Evolutionary conservation across 2,888 invertebrate genomes (phyloP).

Genomic region (Pyrochroa serraticornis): DNA sequence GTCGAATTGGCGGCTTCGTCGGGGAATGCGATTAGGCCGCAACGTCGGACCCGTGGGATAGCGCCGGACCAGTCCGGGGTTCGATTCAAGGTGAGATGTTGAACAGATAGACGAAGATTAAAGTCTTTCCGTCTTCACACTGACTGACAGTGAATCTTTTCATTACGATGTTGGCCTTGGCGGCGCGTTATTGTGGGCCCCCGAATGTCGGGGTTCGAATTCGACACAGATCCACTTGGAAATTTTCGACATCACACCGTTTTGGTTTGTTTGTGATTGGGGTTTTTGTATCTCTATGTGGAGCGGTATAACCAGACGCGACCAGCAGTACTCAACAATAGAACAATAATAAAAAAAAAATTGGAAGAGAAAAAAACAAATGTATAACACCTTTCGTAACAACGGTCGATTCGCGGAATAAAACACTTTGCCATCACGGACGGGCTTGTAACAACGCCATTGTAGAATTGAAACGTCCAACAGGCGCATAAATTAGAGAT

Average conservation of each 20-base stretch:
- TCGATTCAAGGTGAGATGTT: constrained; percentile 39
- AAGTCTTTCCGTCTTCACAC: constrained; percentile 46
- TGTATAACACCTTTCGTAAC: constrained; percentile 28
- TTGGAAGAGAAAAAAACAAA: constrained; percentile 27
- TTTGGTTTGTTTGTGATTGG: constrained; percentile 26
- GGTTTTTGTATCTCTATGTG: constrained; percentile 5
- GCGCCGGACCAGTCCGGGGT: constrained; percentile 9
- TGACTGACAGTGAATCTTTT: constrained; percentile 48
- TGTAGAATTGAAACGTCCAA: constrained; percentile 3
- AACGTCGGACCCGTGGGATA: constrained; percentile 1
- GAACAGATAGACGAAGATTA: constrained; percentile 40
- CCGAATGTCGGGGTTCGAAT: constrained; percentile 36
- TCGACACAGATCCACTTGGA: constrained; percentile 41
- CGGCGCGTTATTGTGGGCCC: constrained; percentile 39
- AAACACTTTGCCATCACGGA: constrained; percentile 24
- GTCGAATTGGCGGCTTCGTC: too few relatives aligned
- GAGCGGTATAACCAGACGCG: constrained; percentile 11
- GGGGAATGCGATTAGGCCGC: too few relatives aligned
- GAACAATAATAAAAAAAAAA: too few relatives aligned
- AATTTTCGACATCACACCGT: constrained; percentile 30
- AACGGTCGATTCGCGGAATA: constrained; percentile 27
- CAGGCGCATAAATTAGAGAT: constrained; percentile 2
- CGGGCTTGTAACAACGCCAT: constrained; percentile 19
- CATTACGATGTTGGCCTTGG: constrained; percentile 42
- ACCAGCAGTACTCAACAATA: constrained; percentile 29